Percentiles rank a stretch among this genome's conserved stretches.
Evolutionary conservation across 2,888 invertebrate genomes (phyloP).

Genomic region (Callyntrura sp.): DNA sequence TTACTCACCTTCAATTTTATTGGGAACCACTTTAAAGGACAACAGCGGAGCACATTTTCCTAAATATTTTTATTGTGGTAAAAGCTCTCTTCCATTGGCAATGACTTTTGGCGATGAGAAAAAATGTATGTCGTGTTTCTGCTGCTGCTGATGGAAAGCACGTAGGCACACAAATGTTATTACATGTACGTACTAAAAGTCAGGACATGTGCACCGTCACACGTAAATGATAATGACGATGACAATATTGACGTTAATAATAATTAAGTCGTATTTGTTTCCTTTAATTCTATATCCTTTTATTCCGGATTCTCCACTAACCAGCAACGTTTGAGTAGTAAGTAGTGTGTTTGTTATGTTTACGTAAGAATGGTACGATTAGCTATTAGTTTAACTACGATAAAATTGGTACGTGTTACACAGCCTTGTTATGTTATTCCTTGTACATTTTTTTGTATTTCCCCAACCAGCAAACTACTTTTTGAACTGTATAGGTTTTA

Average conservation of each 20-base stretch:
- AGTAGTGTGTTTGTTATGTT: background rate
- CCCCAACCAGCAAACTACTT: conserved; percentile 1
- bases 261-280: background rate
- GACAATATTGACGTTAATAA: background rate
- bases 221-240: conserved; percentile 3
- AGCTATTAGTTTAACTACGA: background rate
- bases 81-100: conserved; percentile 45
- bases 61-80: conserved; percentile 37
- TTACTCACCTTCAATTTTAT: conserved; percentile 67
- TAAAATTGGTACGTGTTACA: conserved; percentile 26
- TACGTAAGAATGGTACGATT: background rate
- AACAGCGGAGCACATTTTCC: conserved; percentile 20
- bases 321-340: background rate
- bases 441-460: conserved; percentile 34
- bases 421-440: conserved; percentile 24
- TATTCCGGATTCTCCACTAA: background rate
- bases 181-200: background rate
- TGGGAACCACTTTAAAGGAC: background rate
- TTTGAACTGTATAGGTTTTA: conserved; percentile 44
- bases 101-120: background rate
- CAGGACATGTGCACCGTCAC: background rate
- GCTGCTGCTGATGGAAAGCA: conserved; percentile 41
- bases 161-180: conserved; percentile 20
- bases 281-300: background rate
- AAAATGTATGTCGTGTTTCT: background rate